Evolutionary conservation across 2,888 invertebrate species (phyloP), one percentile per base, ranked within the genome.

Genomic region (Amphiduros pacificus): DNA sequence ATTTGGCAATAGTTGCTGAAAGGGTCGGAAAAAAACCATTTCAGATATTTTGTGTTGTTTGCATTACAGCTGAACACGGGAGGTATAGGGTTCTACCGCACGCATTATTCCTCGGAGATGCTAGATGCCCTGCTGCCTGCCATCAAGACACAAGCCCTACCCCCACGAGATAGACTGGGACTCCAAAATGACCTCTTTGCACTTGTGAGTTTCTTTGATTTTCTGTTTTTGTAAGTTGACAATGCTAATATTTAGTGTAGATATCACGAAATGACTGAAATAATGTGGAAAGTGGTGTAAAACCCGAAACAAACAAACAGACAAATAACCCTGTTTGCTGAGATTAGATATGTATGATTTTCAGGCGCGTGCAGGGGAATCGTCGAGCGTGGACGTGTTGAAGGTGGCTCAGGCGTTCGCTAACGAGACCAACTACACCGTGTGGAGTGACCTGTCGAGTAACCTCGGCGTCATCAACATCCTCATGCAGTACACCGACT

Each of bases 111-210:
- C 20, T 85, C 88, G 2, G 86, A 88, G 52, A 89, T 93, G 87
- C 79, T 95, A 71, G 86, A 88, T 32, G 87, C 88, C 71, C 85
- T 96, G 71, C 87, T 93, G 74, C 89, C 92, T 0, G 92, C 92
- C 0, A 89, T 97, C 63, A 87, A 87, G 63, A 87, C 91, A 76
- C 89, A 89, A 73, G 88, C 88, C 49, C 85, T 97, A 76, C 91
- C 93, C 20, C 92, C 95, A 2, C 84, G 94, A 26, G 97, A 97
- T 84, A 88, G 96, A 40, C 87, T 96, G 61, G 92, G 93, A 1
- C 85, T 97, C 11, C 87, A 94, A 64, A 93, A 93, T 81, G 97
- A 97, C 83, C 87, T 95, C 73, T 95, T 94, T 81, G 94, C 95
- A 36, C 86, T 95, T 84, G 94, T 87, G 72, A 72, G 82, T 76